Base-by-base conservation (phyloP, 2,888 invertebrate species). In the Saturnia japonica region DNA sequence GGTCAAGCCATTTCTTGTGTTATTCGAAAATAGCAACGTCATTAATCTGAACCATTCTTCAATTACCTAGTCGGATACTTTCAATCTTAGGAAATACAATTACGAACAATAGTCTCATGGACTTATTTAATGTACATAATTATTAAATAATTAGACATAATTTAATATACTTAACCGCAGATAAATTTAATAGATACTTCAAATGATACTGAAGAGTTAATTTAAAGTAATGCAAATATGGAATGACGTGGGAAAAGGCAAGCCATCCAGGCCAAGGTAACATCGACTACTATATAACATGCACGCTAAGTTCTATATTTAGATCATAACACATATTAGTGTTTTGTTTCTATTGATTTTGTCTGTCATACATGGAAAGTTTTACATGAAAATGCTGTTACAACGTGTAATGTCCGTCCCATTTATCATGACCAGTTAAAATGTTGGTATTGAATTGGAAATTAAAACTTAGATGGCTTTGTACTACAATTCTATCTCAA, bases 181-280 rank as follows among this genome's bases (percentile, higher is more conserved):
- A 22, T 9, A 54, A 22, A 54, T 60, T 60, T 14, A 28, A 60
- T 60, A 60, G 6, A 28, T 12, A 28, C 7, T 25, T 14, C 28
- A 60, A 54, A 60, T 28, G 54, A 51, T 25, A 47, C 45, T 54
- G 42, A 43, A 68, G 22, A 28, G 34, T 45, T 25, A 54, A n/a
- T 28, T 54, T 54, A 68, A 22, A 68, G 51, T 62, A 70, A 57
- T 71, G 60, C 70, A 68, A 72, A 64, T 71, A 72, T 51, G n/a
- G 73, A 77, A 80, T 81, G 80, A 81, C 78, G 81, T 82, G 82
- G 79, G 78, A 81, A n/a, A 81, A 74, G 57, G 57, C 70, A 75
- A 76, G 74, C 75, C 76, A 83, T 82, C 80, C 83, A 84, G 90
- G 90, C 88, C 91, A 91, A 91, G 91, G 90, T 80, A 78, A 79